Conservation (phyloP, 2,888 invertebrate species). For the Nymphalis urticae region DNA sequence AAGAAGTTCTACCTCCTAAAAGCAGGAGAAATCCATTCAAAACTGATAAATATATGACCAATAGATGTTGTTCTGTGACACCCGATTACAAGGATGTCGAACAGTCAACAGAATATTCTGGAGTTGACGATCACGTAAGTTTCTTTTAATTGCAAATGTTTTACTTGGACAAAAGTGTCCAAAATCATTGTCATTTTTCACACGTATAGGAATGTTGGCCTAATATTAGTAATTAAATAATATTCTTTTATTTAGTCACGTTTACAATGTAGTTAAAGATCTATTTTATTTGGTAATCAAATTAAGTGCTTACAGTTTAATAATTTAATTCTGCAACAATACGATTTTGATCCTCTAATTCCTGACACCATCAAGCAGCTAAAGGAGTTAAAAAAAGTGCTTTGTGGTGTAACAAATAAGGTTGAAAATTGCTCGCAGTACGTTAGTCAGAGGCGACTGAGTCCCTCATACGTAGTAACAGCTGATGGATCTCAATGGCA, state of each 20-base stretch:
- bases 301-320: conserved; percentile 46
- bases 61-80: conserved; percentile 53
- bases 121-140: conserved; percentile 35
- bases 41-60: conserved; percentile 43
- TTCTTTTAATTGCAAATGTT: not conserved
- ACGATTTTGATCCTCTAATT: conserved; percentile 44
- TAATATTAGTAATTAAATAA: too few relatives aligned
- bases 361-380: conserved; percentile 46
- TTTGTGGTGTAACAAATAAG: conserved; percentile 41
- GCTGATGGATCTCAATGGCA: conserved; percentile 52
- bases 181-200: too few relatives aligned
- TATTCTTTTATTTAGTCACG: too few relatives aligned
- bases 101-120: conserved; percentile 28
- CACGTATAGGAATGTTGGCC: too few relatives aligned
- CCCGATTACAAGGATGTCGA: conserved; percentile 42
- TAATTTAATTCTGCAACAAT: conserved; percentile 46
- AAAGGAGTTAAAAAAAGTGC: conserved; percentile 45
- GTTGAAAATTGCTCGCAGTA: conserved; percentile 52
- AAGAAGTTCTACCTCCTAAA: conserved; percentile 46
- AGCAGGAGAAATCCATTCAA: conserved; percentile 31
- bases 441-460: conserved; percentile 28
- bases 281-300: not conserved
- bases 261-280: not conserved
- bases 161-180: too few relatives aligned
- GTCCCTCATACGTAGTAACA: conserved; percentile 31